Evolutionary conservation across 1,140 invertebrate species (phyloP), one percentile per base, ranked within the genome.

Genomic region (Scylla paramamosain): DNA sequence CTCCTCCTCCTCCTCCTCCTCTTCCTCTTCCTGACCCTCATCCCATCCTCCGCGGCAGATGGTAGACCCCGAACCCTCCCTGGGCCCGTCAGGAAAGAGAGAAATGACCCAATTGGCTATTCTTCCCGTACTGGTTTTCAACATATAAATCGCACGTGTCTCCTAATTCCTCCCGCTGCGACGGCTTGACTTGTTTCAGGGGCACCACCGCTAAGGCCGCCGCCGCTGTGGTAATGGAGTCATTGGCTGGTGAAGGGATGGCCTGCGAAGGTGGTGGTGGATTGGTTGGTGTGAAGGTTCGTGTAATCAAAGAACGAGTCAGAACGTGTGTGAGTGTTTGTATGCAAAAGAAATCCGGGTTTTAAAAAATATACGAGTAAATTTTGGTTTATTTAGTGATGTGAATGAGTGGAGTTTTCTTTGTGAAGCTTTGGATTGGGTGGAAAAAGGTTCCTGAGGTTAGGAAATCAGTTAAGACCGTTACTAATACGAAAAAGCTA

Each of bases 51-150:
- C 52, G 39, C 90, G 90, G 90, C 90, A 91, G 52, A 91, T 91
- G 90, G 90, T 20, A 91, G 90, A 91, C 48, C 90, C 29, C 12
- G 12, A 59, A 77, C 28, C 29, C 90, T 91, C 52, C 67, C 39
- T 91, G 90, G 52, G 52, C 90, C 45, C 29, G 90, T 91, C 90
- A 77, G 46, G 52, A 16, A 46, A 46, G 39, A 91, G 52, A 91
- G 90, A 91, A 91, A 91, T 48, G 90, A 39, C 90, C 90, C 90
- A 91, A 91, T 91, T 91, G 90, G 59, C 90, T 91, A 91, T 91
- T 91, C 90, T 91, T 91, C 90, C 32, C 52, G 90, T 91, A 91
- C 90, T 91, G 90, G 90, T 91, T 91, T 77, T 91, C 90, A 91
- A 77, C 28, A 77, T 77, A 91, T 91, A 91, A 91, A 91, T 91